Evolutionary conservation across 1,140 invertebrate species (phyloP).

Genomic region (Drosophila littoralis): DNA sequence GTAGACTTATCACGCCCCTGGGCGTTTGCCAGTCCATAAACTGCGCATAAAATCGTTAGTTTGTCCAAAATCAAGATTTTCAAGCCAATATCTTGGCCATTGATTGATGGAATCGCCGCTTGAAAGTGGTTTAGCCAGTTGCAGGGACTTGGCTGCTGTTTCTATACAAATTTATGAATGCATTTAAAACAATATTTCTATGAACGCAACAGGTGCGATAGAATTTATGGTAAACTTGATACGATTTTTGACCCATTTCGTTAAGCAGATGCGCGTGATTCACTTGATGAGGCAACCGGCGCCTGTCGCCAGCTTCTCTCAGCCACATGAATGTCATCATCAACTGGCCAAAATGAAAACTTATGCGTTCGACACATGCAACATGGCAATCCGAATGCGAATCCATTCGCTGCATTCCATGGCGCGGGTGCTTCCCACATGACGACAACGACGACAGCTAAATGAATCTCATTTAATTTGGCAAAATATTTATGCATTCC

Average conservation of each 20-base stretch:
- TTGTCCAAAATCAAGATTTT: constrained; percentile 48
- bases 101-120: constrained; percentile 34
- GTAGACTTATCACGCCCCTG: constrained; percentile 36
- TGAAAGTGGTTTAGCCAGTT: constrained; percentile 27
- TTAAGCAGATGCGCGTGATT: constrained; percentile 44
- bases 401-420: constrained; percentile 53
- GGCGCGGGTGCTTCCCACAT: constrained; percentile 52
- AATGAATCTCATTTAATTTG: constrained; percentile 80
- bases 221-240: constrained; percentile 25
- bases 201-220: constrained; percentile 16
- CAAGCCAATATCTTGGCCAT: constrained; percentile 4
- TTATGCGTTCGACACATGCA: constrained; percentile 74
- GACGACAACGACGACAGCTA: constrained; percentile 70
- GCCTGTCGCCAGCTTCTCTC: constrained; percentile 48
- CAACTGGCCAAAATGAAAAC: constrained; percentile 54
- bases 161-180: constrained; percentile 19
- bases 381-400: constrained; percentile 11
- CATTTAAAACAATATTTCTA: constrained; percentile 28
- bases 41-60: constrained; percentile 35
- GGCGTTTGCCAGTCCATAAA: constrained; percentile 61
- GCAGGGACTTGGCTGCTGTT: background rate
- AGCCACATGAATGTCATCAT: constrained; percentile 68
- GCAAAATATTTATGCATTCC: constrained; percentile 78
- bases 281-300: constrained; percentile 60
- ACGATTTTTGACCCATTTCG: constrained; percentile 38